phyloP scores from a whole-genome alignment of 2,888 invertebrate genomes.

The Orchesella flavescens region DNA sequence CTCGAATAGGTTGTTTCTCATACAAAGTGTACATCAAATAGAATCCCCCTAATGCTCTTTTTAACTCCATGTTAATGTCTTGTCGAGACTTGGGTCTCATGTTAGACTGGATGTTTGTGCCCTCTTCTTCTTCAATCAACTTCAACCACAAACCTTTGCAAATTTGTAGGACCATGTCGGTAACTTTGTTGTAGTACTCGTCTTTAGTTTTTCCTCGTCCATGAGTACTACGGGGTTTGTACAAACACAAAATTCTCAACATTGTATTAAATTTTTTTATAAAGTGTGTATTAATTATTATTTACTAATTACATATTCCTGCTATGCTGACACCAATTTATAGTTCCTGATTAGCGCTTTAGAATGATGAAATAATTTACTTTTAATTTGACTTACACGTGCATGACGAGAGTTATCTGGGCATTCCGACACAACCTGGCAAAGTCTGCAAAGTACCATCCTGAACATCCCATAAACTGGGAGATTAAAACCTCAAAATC shows the following conservation, averaged over 20 bases:
- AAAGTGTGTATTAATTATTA: no score
- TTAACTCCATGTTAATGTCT: constrained; percentile 17
- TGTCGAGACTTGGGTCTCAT: no score
- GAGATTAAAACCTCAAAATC: constrained; percentile 59
- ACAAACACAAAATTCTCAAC: not conserved
- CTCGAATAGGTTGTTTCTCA: constrained; percentile 61
- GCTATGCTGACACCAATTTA: no score
- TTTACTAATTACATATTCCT: no score
- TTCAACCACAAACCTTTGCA: constrained; percentile 59
- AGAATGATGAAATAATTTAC: no score
- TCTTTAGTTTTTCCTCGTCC: constrained; percentile 64
- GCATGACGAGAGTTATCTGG: constrained; percentile 56
- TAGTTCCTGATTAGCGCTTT: no score
- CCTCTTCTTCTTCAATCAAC: not conserved
- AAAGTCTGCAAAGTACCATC: constrained; percentile 49
- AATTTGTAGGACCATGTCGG: constrained; percentile 55
- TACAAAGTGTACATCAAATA: constrained; percentile 65
- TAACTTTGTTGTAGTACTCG: constrained; percentile 60
- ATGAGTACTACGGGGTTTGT: constrained; percentile 43
- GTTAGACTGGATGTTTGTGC: not conserved
- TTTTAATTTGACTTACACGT: constrained; percentile 66
- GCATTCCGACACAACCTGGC: constrained; percentile 33
- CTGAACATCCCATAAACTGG: constrained; percentile 29
- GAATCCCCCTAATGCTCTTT: constrained; percentile 63
- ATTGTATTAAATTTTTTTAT: no score